Conservation (phyloP, 1,140 invertebrate species). For the Batillaria attramentaria region DNA sequence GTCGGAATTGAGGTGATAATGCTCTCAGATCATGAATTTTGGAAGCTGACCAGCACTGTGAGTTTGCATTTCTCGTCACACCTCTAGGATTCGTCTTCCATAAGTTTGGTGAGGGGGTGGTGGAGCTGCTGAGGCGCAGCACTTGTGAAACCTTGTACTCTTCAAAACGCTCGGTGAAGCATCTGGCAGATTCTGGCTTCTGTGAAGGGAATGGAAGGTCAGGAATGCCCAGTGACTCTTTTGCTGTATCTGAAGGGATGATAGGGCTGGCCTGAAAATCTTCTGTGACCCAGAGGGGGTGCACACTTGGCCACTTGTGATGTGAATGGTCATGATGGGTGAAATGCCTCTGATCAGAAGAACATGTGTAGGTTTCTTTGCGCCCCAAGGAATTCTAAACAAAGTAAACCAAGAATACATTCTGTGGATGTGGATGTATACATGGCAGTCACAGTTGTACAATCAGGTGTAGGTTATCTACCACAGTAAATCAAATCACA, state of each 20-base stretch:
- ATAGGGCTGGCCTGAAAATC: constrained; percentile 26
- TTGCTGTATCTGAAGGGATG: not conserved
- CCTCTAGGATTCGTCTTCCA: not conserved
- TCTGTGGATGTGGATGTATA: not conserved
- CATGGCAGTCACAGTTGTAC: not conserved
- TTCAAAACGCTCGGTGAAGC: not conserved
- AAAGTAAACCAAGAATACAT: not conserved
- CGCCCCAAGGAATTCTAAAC: not conserved
- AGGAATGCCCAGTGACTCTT: not conserved
- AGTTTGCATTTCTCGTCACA: too few species aligned
- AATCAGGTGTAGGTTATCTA: not conserved
- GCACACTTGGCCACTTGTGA: not conserved
- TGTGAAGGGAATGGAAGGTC: not conserved
- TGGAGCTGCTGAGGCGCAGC: not conserved
- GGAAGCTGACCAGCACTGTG: not conserved
- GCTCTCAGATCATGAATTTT: not conserved
- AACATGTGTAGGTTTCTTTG: not conserved
- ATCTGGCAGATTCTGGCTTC: not conserved
- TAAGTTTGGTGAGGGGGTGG: not conserved
- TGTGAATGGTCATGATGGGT: not conserved
- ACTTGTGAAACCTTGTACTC: not conserved
- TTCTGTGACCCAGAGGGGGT: constrained; percentile 14
- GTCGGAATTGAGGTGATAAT: not conserved
- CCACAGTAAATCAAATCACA: not conserved
- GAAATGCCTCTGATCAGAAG: not conserved